Percentiles rank a stretch among this genome's conserved stretches.
Conservation (phyloP, 2,888 invertebrate species). For the Mystacides longicornis region DNA sequence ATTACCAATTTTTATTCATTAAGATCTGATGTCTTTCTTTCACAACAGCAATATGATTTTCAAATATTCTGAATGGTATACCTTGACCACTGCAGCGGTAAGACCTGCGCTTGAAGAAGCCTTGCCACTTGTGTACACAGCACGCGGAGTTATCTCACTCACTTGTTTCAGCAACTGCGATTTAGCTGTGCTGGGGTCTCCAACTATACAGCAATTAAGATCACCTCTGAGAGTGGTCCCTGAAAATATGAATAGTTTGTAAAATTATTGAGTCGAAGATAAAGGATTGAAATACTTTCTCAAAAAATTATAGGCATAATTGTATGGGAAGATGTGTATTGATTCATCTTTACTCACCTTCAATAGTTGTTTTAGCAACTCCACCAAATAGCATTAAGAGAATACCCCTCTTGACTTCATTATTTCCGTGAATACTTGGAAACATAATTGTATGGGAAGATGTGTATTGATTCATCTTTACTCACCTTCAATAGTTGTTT, state of each 20-base stretch:
- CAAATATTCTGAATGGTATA: too few species aligned
- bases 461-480: not conserved
- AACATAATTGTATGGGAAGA: conserved; percentile 84
- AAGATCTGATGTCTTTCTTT: not conserved
- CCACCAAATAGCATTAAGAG: conserved; percentile 96
- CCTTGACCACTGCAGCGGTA: conserved; percentile 93
- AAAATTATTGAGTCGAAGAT: too few species aligned
- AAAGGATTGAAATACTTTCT: too few species aligned
- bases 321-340: too few species aligned
- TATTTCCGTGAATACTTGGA: conserved; percentile 94
- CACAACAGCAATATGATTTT: too few species aligned
- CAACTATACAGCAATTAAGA: conserved; percentile 95
- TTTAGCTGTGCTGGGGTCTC: conserved; percentile 98
- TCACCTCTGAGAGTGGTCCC: conserved; percentile 91
- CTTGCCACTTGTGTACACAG: conserved; percentile 98
- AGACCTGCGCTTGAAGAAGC: conserved; percentile 97
- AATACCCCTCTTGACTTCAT: conserved; percentile 89
- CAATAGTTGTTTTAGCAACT: conserved; percentile 87
- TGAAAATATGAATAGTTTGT: conserved; percentile 28
- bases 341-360: conserved; percentile 44
- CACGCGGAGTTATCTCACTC: conserved; percentile 89
- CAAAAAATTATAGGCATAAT: too few species aligned
- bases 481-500: conserved; percentile 78
- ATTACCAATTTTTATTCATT: not conserved
- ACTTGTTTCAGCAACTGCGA: conserved; percentile 94